Evolutionary conservation across 2,113 vertebrate genomes (phyloP).

Genomic region (Syngnathoides biaculeatus): DNA sequence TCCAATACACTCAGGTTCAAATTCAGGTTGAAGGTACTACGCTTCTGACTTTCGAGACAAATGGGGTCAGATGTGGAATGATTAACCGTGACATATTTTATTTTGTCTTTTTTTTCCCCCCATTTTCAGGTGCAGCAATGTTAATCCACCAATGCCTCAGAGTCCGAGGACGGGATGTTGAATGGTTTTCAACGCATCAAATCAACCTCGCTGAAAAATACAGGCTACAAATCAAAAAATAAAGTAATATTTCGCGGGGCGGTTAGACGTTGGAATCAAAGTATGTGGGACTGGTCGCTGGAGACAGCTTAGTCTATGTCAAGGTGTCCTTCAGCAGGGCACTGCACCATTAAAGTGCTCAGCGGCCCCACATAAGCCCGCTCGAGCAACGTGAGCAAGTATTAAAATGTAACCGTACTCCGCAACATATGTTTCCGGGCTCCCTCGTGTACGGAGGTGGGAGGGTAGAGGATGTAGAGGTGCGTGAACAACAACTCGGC

Average conservation of each 20-base stretch:
- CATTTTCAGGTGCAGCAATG: too few species aligned
- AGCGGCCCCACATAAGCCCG: background rate
- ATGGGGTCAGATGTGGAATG: too few species aligned
- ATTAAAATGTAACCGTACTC: slow-evolving; percentile 46
- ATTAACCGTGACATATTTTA: too few species aligned
- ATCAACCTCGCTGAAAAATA: background rate
- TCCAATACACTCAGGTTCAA: background rate
- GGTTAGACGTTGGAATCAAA: background rate
- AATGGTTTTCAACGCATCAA: background rate
- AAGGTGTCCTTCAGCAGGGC: slow-evolving; percentile 1
- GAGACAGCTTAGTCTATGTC: background rate
- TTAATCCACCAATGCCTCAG: too few species aligned
- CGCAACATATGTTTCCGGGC: slow-evolving; percentile 44
- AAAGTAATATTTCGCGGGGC: background rate
- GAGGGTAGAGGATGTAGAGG: slow-evolving; percentile 25
- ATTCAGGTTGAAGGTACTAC: background rate
- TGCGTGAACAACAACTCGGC: slow-evolving; percentile 48
- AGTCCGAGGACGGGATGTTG: too few species aligned
- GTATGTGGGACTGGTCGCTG: background rate
- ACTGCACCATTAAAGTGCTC: background rate
- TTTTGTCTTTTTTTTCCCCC: too few species aligned
- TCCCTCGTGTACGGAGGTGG: slow-evolving; percentile 36
- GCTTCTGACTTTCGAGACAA: background rate
- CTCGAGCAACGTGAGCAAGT: background rate
- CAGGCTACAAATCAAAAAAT: background rate